A percentile compares a stretch with the other conserved stretches of the same genome.
Evolutionary conservation across 2,888 invertebrate genomes (phyloP).

Genomic region (Ormyrus nitidulus): DNA sequence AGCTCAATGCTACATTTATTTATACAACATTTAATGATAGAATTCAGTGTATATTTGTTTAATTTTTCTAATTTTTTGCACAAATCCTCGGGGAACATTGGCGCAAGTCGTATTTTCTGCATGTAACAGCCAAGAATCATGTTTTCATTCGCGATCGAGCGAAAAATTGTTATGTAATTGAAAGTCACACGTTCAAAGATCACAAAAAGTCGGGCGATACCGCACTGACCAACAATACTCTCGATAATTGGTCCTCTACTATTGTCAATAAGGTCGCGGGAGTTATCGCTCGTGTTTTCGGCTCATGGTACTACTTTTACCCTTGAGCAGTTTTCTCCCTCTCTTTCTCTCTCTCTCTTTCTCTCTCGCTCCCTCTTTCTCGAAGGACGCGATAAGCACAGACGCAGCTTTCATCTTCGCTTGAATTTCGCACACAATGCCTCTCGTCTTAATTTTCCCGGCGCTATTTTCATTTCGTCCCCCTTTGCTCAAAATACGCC

Average conservation of each 20-base stretch:
- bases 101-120: too few relatives aligned
- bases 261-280: slow-evolving; percentile 46
- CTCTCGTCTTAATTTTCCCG: slow-evolving; percentile 3
- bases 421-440: slow-evolving; percentile 30
- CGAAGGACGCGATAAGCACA: slow-evolving; percentile 30
- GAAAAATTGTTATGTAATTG: too few relatives aligned
- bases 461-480: not conserved
- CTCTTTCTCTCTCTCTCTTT: not conserved
- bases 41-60: too few relatives aligned
- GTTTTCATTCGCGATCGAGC: too few relatives aligned
- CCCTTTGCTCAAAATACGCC: not conserved
- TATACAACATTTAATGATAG: too few relatives aligned
- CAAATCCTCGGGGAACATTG: too few relatives aligned
- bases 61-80: too few relatives aligned
- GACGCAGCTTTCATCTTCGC: not conserved
- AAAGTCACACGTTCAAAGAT: not conserved
- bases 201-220: slow-evolving; percentile 1
- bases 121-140: too few relatives aligned
- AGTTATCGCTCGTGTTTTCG: slow-evolving; percentile 38
- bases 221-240: slow-evolving; percentile 9
- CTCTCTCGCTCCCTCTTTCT: not conserved
- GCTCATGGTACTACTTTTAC: slow-evolving; percentile 36
- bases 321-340: not conserved
- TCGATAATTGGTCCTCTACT: slow-evolving; percentile 13
- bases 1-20: too few relatives aligned